Conservation (phyloP, 2,797 vertebrate species). For the Acanthurus leucopareius region DNA sequence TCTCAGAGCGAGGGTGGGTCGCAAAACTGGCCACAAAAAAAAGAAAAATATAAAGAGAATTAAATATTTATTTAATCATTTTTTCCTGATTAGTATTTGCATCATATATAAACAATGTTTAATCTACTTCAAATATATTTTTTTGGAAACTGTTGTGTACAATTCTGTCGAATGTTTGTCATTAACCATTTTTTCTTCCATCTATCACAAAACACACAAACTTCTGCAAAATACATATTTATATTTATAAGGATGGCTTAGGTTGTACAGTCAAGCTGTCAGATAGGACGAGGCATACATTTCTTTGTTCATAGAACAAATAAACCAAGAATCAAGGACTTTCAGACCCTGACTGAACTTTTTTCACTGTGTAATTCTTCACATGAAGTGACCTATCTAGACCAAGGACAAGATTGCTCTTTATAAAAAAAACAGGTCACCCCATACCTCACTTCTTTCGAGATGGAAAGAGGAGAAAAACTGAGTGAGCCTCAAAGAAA, state of each 20-base stretch:
- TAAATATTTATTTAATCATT: background rate
- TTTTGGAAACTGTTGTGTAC: too few relatives aligned
- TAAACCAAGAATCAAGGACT: background rate
- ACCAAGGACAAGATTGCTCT: constrained; percentile 1
- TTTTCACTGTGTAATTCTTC: background rate
- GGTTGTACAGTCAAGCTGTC: background rate
- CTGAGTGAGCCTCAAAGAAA: constrained; percentile 36
- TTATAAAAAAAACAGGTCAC: background rate
- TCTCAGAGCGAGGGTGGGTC: background rate
- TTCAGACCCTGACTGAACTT: background rate
- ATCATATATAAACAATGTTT: too few relatives aligned
- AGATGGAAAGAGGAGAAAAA: constrained; percentile 25
- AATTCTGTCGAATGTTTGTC: background rate
- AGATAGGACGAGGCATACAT: background rate
- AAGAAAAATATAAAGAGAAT: background rate
- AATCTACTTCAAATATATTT: too few relatives aligned
- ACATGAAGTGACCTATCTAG: background rate
- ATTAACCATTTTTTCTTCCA: background rate
- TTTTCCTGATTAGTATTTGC: background rate
- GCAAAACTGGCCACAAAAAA: constrained; percentile 4
- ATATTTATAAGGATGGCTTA: background rate
- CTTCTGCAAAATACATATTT: background rate
- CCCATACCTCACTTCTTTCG: background rate
- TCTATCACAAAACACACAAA: background rate
- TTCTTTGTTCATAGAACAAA: constrained; percentile 1